Evolutionary conservation across 2,888 invertebrate species (phyloP).

Genomic region (Orthosia gothica): DNA sequence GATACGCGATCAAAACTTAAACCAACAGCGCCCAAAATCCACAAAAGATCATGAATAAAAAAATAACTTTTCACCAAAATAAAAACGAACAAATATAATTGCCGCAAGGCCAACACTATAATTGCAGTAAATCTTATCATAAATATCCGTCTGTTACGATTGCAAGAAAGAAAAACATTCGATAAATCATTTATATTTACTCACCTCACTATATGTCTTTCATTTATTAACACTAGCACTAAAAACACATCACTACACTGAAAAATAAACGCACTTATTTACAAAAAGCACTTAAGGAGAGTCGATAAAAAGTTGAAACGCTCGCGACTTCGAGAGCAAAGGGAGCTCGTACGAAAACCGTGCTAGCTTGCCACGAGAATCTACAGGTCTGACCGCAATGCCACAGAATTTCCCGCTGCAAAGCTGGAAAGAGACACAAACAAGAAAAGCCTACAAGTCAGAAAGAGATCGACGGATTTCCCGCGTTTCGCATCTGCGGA

Average conservation of each 20-base stretch:
- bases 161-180: conserved; percentile 45
- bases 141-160: conserved; percentile 51
- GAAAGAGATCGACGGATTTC: conserved; percentile 73
- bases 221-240: conserved; percentile 73
- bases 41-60: conserved; percentile 4
- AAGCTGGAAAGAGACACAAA: conserved; percentile 69
- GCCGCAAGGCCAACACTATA: conserved; percentile 54
- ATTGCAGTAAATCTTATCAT: conserved; percentile 58
- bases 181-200: conserved; percentile 58
- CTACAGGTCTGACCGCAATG: conserved; percentile 88
- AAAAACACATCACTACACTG: conserved; percentile 68
- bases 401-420: conserved; percentile 84
- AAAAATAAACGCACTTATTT: conserved; percentile 63
- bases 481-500: conserved; percentile 70
- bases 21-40: background rate
- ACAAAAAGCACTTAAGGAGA: conserved; percentile 64
- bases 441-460: conserved; percentile 43
- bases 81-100: conserved; percentile 42
- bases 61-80: conserved; percentile 22
- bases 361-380: conserved; percentile 81
- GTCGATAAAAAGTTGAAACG: conserved; percentile 69
- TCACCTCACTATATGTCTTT: conserved; percentile 88
- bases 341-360: conserved; percentile 76
- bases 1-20: background rate
- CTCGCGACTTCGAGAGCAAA: conserved; percentile 54